These are phyloP conservation scores for Noturus placidus DNA, from an alignment of 2,113 vertebrate genomes.

Conservation along the genomic window DNA sequence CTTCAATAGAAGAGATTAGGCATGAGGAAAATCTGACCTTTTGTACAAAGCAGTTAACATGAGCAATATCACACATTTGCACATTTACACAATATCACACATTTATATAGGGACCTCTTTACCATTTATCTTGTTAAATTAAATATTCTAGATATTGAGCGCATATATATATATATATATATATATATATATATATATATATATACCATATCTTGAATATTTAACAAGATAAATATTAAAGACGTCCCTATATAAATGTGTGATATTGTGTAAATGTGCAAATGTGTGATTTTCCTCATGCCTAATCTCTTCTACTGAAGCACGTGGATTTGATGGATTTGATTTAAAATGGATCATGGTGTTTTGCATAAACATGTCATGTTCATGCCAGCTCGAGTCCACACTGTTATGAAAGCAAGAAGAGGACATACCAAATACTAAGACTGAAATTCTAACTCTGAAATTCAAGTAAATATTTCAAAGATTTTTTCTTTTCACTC, in stretches of 20 bases:
- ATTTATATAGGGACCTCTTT: too few species aligned
- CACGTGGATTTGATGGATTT: not conserved
- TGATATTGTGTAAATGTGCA: too few species aligned
- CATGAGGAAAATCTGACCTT: too few species aligned
- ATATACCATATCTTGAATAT: not conserved
- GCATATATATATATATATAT: not conserved
- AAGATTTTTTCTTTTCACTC: not conserved
- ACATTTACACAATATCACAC: too few species aligned
- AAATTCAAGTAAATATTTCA: not conserved
- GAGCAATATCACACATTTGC: too few species aligned
- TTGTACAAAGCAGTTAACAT: too few species aligned
- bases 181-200: not conserved
- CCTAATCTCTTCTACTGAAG: not conserved
- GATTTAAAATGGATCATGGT: not conserved
- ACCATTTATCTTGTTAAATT: too few species aligned
- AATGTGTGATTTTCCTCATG: too few species aligned
- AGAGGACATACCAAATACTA: not conserved
- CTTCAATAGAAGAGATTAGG: too few species aligned
- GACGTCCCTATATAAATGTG: not conserved
- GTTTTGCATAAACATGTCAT: not conserved
- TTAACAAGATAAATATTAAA: not conserved
- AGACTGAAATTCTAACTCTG: too few species aligned
- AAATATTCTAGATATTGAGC: too few species aligned
- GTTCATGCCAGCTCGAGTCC: not conserved
- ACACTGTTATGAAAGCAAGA: not conserved